Evolutionary conservation across 2,797 vertebrate genomes (phyloP).

Genomic region (Phalanger gymnotis): DNA sequence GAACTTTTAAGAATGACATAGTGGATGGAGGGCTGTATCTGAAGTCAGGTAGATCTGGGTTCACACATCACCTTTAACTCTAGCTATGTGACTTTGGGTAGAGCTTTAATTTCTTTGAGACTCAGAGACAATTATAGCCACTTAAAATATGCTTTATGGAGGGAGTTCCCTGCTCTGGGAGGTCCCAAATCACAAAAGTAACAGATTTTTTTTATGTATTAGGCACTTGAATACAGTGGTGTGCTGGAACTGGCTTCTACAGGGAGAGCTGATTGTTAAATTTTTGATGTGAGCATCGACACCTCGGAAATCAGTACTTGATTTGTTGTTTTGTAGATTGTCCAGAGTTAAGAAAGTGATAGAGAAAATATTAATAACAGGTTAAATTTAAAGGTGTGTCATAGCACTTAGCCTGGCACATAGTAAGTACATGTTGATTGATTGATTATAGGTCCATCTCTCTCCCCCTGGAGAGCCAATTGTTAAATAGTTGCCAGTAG

Average conservation of each 20-base stretch:
- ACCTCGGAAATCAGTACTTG: not conserved
- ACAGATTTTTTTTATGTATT: not conserved
- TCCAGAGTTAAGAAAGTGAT: not conserved
- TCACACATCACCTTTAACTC: not conserved
- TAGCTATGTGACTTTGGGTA: not conserved
- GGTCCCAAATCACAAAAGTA: not conserved
- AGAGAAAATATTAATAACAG: not conserved
- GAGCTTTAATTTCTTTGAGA: not conserved
- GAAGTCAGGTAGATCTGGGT: not conserved
- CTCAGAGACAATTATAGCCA: not conserved
- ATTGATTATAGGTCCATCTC: not conserved
- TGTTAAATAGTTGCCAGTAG: not conserved
- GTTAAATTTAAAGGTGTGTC: not conserved
- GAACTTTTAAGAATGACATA: not conserved
- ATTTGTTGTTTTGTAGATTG: not conserved
- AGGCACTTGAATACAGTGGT: not conserved
- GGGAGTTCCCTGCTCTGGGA: not conserved
- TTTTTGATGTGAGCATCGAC: not conserved
- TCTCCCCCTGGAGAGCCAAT: fast-evolving
- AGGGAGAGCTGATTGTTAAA: not conserved
- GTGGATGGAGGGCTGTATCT: not conserved
- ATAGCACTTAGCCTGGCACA: not conserved
- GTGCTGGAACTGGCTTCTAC: not conserved
- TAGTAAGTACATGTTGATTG: not conserved
- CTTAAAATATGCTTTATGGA: not conserved